Evolutionary conservation across 2,113 vertebrate genomes (phyloP), one percentile per base, ranked within the genome.

Genomic region (Ameiurus melas): DNA sequence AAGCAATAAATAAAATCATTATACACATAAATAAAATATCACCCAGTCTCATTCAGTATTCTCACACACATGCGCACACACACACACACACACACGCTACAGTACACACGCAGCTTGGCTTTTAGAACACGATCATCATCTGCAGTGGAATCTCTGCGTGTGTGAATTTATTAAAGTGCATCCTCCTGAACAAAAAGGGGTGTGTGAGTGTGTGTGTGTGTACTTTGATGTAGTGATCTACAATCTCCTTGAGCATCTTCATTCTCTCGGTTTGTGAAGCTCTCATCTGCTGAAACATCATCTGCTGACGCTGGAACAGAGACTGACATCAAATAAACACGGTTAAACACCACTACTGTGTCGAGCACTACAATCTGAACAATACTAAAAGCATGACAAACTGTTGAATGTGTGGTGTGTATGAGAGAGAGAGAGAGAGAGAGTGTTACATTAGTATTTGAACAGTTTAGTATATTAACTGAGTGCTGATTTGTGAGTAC

Each of bases 211-310:
- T 33, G 66, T 68, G 64, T 33, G 66, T 70, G n/a, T 33, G 1
- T 89, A 91, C 92, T 73, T 91, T 90, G 64, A 87, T 62, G 36
- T 89, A 93, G 55, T 90, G 91, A 30, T 92, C 91, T 64, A 91
- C 64, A 27, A 91, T 90, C 77, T 92, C 88, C n/a, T 89, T 89
- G 33, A 93, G 86, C n/a, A 88, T 90, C 70, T 89, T 92, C 89
- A 93, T 85, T 53, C 90, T 89, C 86, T 92, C 89, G 7, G 73
- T 85, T 62, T 93, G 92, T 33, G 91, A 88, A 64, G 85, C 90
- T 78, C 89, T 91, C 87, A 90, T 90, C 33, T 91, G 90, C 43
- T 93, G 90, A 81, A 92, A 91, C 87, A 91, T 86, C 70, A 89
- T 89, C 89, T 93, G 90, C 70, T 91, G 90, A 53, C 88, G 89